Base-by-base conservation (phyloP, 2,888 invertebrate species). In the Volucella inanis region DNA sequence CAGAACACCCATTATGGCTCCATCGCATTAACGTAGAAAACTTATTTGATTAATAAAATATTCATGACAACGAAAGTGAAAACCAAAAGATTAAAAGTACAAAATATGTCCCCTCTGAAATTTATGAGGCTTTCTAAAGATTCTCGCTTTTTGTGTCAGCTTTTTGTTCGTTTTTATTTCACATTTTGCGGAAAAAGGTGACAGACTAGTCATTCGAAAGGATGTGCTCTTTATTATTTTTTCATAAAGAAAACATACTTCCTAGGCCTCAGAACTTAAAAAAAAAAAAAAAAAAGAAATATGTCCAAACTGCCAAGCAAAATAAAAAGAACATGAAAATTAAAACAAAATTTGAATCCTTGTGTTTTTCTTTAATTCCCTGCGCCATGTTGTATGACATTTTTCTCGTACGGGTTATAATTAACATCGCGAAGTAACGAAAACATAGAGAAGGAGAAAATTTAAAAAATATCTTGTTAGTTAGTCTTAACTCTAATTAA, bases 401-500 rank as follows among this genome's bases (percentile, higher is more conserved):
- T 31, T 31, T 31, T 31, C 31, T 6, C 31, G 31, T 6, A 47
- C 2, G 8, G n/a, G 43, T 61, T n/a, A 18, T 8, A 43, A 31
- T 22, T 41, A 67, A 67, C 43, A 43, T 31, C n/a, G 10, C 39
- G 11, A 8, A 18, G 54, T 47, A 61, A n/a, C n/a, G 10, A 15
- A 52, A 38, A 15, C 39, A 6, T 14, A 54, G 3, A 52, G 18
- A 18, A 1, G 3, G 49, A 49, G 11, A 45, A 54, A 41, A 41
- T 15, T 6, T 50, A 15, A 22, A 61, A 47, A 50, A 41, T 39
- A 15, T 65, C 41, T 39, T 55, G 0, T 31, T 31, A n/a, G 31
- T 31, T 31, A 71, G 55, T 64, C 64, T 74, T 49, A 55, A 38
- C 39, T 39, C 74, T 72, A 79, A 79, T 72, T 79, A 78, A 64